Evolutionary conservation across 2,113 vertebrate genomes (phyloP).

Genomic region (Muntiacus muntjak): DNA sequence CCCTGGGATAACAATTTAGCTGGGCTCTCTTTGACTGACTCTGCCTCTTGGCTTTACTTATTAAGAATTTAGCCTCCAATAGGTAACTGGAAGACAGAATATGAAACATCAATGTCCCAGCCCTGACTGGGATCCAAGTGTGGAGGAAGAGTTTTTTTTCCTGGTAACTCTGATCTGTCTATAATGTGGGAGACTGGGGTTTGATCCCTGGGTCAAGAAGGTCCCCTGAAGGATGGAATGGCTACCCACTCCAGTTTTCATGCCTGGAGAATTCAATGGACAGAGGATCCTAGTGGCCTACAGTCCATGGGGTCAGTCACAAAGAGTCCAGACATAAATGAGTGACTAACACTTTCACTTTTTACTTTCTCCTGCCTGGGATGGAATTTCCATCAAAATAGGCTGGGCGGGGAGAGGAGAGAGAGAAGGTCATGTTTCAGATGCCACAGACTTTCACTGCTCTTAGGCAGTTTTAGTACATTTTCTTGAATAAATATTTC

Average conservation of each 20-base stretch:
- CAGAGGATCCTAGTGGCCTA: not conserved
- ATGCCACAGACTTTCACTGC: not conserved
- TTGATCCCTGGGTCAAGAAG: not conserved
- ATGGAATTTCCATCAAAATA: not conserved
- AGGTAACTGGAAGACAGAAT: not conserved
- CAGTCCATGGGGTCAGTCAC: not conserved
- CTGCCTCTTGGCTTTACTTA: not conserved
- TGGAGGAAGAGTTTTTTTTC: not conserved
- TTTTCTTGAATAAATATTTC: not conserved
- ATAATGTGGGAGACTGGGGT: not conserved
- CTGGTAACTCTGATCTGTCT: not conserved
- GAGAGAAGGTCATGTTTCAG: not conserved
- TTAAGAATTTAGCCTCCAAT: not conserved
- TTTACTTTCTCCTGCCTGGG: not conserved
- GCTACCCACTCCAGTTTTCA: not conserved
- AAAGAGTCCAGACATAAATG: not conserved
- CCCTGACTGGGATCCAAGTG: rapidly evolving
- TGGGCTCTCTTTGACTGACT: not conserved
- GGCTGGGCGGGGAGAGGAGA: rapidly evolving
- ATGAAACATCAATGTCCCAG: not conserved
- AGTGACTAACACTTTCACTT: not conserved
- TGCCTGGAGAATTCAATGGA: not conserved
- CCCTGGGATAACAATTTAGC: not conserved
- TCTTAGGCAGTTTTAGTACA: not conserved
- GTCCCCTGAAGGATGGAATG: not conserved